These are phyloP conservation scores for Psilopogon haemacephalus DNA, from an alignment of 2,113 vertebrate species.

Conservation along the genomic window DNA sequence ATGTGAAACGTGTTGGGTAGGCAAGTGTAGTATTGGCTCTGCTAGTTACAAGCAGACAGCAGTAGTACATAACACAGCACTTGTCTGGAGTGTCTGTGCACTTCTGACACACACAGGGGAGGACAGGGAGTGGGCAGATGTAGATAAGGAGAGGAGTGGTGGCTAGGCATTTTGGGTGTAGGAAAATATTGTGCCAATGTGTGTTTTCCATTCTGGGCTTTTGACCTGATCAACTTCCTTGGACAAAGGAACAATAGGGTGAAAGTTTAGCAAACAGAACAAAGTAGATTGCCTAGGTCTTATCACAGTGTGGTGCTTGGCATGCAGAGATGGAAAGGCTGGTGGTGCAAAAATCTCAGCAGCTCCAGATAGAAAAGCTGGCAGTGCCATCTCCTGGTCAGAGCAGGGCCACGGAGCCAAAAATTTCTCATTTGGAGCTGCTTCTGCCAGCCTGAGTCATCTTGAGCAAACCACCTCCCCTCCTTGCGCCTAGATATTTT, in stretches of 20 bases:
- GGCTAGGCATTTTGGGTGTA: background rate
- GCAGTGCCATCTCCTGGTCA: slow-evolving; percentile 47
- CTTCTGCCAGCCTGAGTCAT: background rate
- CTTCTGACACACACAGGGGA: background rate
- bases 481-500: background rate
- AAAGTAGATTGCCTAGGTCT: background rate
- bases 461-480: background rate
- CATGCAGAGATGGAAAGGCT: accelerated
- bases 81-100: background rate
- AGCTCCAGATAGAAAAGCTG: background rate
- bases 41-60: background rate
- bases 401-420: background rate
- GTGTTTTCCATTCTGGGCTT: background rate
- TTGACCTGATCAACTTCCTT: background rate
- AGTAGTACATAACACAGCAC: background rate
- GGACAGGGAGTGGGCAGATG: background rate
- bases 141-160: background rate
- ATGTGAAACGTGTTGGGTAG: background rate
- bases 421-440: accelerated
- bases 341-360: accelerated
- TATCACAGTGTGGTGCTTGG: background rate
- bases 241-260: background rate
- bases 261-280: background rate
- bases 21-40: background rate
- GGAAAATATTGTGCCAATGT: background rate